Conservation (phyloP, 2,797 vertebrate species). For the Phaenicophaeus curvirostris region DNA sequence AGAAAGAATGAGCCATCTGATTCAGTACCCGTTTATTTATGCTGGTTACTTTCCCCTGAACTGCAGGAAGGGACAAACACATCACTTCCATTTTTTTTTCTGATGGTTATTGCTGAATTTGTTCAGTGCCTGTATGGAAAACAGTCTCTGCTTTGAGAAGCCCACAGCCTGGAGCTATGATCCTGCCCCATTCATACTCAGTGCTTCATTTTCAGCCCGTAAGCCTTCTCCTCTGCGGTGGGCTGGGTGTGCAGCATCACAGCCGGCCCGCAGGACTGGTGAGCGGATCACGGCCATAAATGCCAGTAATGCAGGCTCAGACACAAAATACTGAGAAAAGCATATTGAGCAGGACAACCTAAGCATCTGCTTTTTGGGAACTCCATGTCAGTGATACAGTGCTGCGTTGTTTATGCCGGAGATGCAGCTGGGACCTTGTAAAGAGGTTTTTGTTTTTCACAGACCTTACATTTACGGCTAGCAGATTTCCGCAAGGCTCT, state of each 20-base stretch:
- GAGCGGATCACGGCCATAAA: rapidly evolving
- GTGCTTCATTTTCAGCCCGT: rapidly evolving
- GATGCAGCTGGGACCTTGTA: neutral
- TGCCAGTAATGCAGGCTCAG: rapidly evolving
- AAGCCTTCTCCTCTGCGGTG: rapidly evolving
- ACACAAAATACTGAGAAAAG: rapidly evolving
- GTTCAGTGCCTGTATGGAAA: neutral
- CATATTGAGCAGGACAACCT: rapidly evolving
- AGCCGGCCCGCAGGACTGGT: rapidly evolving
- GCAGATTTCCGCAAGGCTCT: neutral
- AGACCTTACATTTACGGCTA: neutral
- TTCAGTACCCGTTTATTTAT: neutral
- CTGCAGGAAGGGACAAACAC: neutral
- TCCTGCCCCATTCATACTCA: rapidly evolving
- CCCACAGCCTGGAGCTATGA: rapidly evolving
- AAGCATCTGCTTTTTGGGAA: neutral
- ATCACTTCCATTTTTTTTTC: neutral
- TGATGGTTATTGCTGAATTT: neutral
- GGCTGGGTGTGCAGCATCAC: neutral
- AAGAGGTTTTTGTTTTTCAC: neutral
- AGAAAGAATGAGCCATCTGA: rapidly evolving
- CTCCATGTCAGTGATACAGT: rapidly evolving
- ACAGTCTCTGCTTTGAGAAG: neutral
- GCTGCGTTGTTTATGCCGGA: neutral
- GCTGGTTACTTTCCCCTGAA: neutral